Conservation (phyloP, 2,888 invertebrate genomes). For the Allacma fusca region DNA sequence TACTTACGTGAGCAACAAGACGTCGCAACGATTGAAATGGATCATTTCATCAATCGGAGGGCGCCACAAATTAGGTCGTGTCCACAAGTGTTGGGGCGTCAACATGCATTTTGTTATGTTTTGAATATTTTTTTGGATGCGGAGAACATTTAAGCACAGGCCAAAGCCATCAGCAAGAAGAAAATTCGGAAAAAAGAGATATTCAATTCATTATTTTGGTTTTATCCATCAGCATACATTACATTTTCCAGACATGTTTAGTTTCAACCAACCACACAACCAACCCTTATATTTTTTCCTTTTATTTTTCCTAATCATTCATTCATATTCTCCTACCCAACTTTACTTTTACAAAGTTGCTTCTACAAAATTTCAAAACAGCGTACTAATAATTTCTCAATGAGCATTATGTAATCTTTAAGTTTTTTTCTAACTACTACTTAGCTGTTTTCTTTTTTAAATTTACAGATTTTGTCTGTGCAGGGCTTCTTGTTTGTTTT, state of each 20-base stretch:
- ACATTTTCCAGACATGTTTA: not conserved
- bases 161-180: constrained; percentile 61
- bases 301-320: no score
- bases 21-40: constrained; percentile 42
- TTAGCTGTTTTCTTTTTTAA: no score
- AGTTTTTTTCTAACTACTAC: no score
- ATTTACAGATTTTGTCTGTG: no score
- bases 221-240: constrained; percentile 30
- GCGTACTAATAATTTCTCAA: no score
- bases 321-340: no score
- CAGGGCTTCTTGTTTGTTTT: no score
- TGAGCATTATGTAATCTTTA: no score
- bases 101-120: constrained; percentile 55
- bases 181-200: constrained; percentile 45
- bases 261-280: not conserved
- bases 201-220: constrained; percentile 40
- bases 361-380: no score
- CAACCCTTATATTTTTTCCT: not conserved
- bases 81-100: constrained; percentile 54
- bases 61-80: constrained; percentile 33
- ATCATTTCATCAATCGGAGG: constrained; percentile 38
- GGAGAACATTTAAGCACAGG: constrained; percentile 61
- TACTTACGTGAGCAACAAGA: constrained; percentile 48
- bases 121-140: constrained; percentile 52
- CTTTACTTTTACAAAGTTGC: no score